Percentiles rank a stretch among this genome's conserved stretches.
phyloP scores from a whole-genome alignment of 2,888 invertebrate species.

The Leucoma salicis region DNA sequence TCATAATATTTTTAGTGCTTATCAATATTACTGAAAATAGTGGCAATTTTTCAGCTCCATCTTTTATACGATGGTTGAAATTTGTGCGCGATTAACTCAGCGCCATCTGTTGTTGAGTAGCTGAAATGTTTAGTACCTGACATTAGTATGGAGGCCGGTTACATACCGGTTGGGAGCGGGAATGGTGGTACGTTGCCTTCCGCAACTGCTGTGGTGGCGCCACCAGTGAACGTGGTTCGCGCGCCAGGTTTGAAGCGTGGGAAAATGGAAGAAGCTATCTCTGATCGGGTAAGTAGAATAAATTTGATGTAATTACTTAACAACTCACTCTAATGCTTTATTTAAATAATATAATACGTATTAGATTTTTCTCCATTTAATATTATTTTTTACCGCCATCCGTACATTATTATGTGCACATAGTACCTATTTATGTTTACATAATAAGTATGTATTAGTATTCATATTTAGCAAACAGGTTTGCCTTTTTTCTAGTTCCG shows the following conservation, averaged over 20 bases:
- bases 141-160: constrained; percentile 71
- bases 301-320: no score
- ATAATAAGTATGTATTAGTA: no score
- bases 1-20: constrained; percentile 23
- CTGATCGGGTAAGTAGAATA: constrained; percentile 86
- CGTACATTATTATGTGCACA: no score
- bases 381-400: no score
- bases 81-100: constrained; percentile 24
- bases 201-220: constrained; percentile 58
- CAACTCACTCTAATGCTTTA: no score
- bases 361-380: no score
- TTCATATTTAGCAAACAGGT: no score
- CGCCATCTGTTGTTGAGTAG: constrained; percentile 61
- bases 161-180: constrained; percentile 61
- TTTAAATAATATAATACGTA: not conserved
- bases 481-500: no score
- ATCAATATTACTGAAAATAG: constrained; percentile 21
- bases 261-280: constrained; percentile 88
- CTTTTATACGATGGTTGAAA: constrained; percentile 16
- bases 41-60: constrained; percentile 23
- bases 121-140: constrained; percentile 48
- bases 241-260: constrained; percentile 90
- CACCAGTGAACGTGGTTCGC: constrained; percentile 85
- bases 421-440: no score
- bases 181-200: constrained; percentile 46